These are phyloP conservation scores for Pygoscelis adeliae DNA, from an alignment of 2,113 vertebrate genomes.

Conservation along the genomic window DNA sequence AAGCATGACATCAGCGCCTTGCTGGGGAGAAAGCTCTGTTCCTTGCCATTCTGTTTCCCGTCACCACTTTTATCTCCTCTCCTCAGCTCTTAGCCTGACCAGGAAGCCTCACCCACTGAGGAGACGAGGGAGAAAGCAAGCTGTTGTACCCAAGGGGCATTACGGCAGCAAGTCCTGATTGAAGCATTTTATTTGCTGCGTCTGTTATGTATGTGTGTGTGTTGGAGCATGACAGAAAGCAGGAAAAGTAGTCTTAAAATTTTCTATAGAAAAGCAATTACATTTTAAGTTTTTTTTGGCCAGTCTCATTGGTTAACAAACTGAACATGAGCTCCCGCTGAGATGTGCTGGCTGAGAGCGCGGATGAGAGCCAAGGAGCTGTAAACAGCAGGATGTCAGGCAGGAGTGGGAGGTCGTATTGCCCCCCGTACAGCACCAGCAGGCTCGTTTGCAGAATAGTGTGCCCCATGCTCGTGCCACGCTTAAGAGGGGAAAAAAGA, in stretches of 20 bases:
- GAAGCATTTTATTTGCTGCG: neutral
- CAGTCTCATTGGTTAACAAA: neutral
- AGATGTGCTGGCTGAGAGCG: neutral
- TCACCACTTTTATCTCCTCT: neutral
- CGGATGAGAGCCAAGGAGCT: neutral
- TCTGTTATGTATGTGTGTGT: neutral
- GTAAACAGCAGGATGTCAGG: neutral
- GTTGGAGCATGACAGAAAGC: neutral
- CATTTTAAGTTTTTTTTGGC: neutral
- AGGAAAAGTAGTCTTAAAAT: neutral
- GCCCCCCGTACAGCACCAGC: neutral
- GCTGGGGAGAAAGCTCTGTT: neutral
- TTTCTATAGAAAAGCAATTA: neutral
- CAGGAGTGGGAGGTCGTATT: neutral
- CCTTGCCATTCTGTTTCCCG: accelerated
- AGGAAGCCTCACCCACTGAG: neutral
- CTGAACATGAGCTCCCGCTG: neutral
- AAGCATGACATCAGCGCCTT: accelerated
- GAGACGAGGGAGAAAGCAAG: neutral
- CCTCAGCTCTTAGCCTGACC: neutral
- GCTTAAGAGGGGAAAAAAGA: neutral
- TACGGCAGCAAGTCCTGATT: neutral
- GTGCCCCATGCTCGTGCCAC: neutral
- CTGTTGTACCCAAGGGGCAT: neutral
- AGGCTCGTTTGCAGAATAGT: neutral